Percentiles rank a stretch among this genome's conserved stretches.
phyloP scores from a whole-genome alignment of 2,888 invertebrate genomes.

The Pomacea canaliculata region DNA sequence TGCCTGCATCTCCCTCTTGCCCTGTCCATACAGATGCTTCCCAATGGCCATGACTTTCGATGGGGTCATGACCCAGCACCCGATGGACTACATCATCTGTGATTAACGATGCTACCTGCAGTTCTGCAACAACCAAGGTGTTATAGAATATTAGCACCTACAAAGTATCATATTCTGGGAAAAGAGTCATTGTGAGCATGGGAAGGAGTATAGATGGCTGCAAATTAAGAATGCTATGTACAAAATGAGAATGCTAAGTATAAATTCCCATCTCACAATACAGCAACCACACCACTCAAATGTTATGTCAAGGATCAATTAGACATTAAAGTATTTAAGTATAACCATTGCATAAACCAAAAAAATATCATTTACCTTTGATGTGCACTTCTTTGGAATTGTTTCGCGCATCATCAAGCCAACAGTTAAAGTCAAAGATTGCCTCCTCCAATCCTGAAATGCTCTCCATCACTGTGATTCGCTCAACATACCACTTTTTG shows the following conservation, averaged over 20 bases:
- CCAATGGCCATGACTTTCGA: constrained; percentile 37
- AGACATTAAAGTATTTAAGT: too few species aligned
- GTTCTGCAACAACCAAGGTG: constrained; percentile 31
- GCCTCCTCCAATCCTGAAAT: constrained; percentile 48
- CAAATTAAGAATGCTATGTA: too few species aligned
- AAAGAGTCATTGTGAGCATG: too few species aligned
- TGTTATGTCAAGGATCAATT: too few species aligned
- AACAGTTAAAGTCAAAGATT: constrained; percentile 53
- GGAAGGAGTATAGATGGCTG: too few species aligned
- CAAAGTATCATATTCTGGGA: neutral
- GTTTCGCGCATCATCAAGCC: constrained; percentile 40
- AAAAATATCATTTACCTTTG: constrained; percentile 39
- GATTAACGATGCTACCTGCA: constrained; percentile 39
- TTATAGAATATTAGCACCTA: constrained; percentile 11
- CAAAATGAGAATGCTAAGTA: too few species aligned
- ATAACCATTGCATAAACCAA: neutral
- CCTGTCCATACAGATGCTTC: constrained; percentile 50
- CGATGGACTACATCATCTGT: constrained; percentile 38
- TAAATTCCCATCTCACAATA: too few species aligned
- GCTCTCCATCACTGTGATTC: constrained; percentile 56
- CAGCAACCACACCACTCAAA: too few species aligned
- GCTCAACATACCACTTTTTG: constrained; percentile 58
- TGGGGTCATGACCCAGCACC: constrained; percentile 35
- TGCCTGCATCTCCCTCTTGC: constrained; percentile 46
- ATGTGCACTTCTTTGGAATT: constrained; percentile 35